phyloP scores from a whole-genome alignment of 2,888 invertebrate genomes.

The Entomobrya proxima region DNA sequence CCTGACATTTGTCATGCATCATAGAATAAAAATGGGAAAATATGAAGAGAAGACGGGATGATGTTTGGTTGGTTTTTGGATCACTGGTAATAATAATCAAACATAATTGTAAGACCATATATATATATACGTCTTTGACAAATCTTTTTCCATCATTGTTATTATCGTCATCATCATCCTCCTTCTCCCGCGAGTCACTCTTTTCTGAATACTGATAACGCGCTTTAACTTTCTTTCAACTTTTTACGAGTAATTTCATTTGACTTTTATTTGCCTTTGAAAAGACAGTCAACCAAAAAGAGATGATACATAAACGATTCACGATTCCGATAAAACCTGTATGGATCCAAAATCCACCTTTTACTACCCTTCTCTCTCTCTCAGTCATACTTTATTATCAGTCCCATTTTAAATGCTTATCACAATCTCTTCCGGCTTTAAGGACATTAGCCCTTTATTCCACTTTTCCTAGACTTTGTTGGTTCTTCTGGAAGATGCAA shows the following conservation, averaged over 20 bases:
- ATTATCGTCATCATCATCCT: not conserved
- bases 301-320: constrained; percentile 46
- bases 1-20: constrained; percentile 3
- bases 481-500: not conserved
- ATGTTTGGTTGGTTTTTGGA: not conserved
- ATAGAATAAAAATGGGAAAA: not conserved
- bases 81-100: constrained; percentile 28
- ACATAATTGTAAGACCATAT: constrained; percentile 9
- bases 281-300: constrained; percentile 9
- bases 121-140: not conserved
- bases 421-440: constrained; percentile 57
- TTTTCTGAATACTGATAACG: not conserved
- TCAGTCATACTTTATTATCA: not conserved
- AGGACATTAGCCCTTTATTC: not conserved
- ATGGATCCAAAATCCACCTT: not conserved
- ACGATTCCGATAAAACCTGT: constrained; percentile 28
- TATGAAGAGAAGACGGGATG: not conserved
- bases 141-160: constrained; percentile 11
- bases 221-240: constrained; percentile 1
- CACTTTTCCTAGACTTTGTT: not conserved
- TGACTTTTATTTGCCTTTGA: constrained; percentile 57
- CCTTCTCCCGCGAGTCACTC: not conserved
- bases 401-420: constrained; percentile 50
- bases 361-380: not conserved
- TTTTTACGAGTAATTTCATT: constrained; percentile 64